Conservation (phyloP, 2,888 invertebrate species). For the Lepeophtheirus nordmannii region DNA sequence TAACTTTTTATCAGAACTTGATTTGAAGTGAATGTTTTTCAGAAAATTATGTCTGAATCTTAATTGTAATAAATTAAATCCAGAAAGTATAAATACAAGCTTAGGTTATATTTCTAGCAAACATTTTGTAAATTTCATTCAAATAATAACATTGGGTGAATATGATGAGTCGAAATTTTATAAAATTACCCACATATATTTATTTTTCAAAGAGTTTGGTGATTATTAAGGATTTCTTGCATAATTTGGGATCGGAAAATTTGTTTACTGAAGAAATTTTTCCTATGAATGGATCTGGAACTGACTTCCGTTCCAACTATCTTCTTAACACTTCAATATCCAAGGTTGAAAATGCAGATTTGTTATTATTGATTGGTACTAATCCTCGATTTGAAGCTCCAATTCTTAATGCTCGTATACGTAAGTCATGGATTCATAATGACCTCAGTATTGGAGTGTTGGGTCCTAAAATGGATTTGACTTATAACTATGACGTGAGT, state of each 20-base stretch:
- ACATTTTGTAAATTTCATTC: no score
- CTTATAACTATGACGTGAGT: constrained; percentile 66
- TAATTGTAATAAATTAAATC: no score
- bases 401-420: constrained; percentile 78
- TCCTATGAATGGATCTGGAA: constrained; percentile 58
- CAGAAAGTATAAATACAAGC: no score
- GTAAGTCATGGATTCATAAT: constrained; percentile 88
- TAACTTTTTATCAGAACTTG: no score
- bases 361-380: constrained; percentile 78
- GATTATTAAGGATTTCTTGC: constrained; percentile 78
- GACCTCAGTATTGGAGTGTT: constrained; percentile 69
- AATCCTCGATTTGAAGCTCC: constrained; percentile 91
- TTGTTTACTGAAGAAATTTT: constrained; percentile 81
- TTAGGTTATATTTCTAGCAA: no score
- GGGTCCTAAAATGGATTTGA: constrained; percentile 78
- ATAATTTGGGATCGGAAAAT: constrained; percentile 66
- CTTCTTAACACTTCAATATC: constrained; percentile 76
- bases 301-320: constrained; percentile 78
- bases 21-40: no score
- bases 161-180: no score
- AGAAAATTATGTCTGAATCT: no score
- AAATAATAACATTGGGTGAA: no score
- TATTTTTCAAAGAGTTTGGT: constrained; percentile 46
- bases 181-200: no score
- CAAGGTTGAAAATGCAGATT: constrained; percentile 81